Evolutionary conservation across 1,140 invertebrate species (phyloP), one percentile per base, ranked within the genome.

Genomic region (Scylla paramamosain): DNA sequence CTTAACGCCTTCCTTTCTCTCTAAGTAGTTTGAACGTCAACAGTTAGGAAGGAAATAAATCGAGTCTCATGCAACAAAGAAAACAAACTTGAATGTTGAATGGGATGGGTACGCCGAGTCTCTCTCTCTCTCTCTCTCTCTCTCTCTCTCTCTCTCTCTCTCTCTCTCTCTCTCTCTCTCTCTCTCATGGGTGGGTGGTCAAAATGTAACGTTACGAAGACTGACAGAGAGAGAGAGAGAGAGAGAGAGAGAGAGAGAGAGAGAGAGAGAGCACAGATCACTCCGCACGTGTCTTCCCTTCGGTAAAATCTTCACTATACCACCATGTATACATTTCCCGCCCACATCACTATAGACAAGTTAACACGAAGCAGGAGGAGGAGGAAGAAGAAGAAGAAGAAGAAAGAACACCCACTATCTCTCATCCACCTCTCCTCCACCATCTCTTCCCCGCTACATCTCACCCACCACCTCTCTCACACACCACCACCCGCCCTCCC

Each of bases 261-360:
- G 67, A 77, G 52, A 59, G 52, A 59, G 52, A 59, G 52, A 59
- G 52, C 52, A 77, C 12, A 77, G n/a, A n/a, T n/a, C 67, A 77
- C 28, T 39, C 45, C 52, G 28, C 45, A 46, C 89, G 28, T 25
- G 28, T 52, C 45, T 52, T 52, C 32, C 28, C 91, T 4, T 32
- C 52, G 20, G 2, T 59, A 59, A 0, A 39, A 4, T 39, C 29
- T 20, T 77, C 91, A 7, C 16, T 77, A n/a, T 77, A 28, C 46
- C 45, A 14, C 89, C 89, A 29, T 28, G 12, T 59, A 84, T 39
- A 39, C 39, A 77, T 91, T 92, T 86, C 67, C 46, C 83, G n/a
- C 88, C 91, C 83, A 59, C 94, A 95, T 88, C 94, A 93, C 82
- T 67, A 93, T 89, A 91, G 88, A 94, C 89, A 46, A 86, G 88